Evolutionary conservation across 1,140 invertebrate species (phyloP), one percentile per base, ranked within the genome.

Genomic region (Amyelois transitella): DNA sequence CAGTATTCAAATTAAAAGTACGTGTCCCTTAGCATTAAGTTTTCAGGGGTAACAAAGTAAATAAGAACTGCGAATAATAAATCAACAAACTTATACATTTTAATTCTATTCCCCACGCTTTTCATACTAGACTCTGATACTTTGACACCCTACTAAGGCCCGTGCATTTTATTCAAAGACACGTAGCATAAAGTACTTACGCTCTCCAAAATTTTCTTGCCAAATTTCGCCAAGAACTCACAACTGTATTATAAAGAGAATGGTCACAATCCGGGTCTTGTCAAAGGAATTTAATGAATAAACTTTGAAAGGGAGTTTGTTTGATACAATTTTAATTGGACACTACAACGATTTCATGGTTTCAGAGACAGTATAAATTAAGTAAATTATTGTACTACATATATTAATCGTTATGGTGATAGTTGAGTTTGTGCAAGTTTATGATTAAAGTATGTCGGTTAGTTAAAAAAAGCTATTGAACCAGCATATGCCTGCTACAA

Each of bases 151-250:
- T 38, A n/a, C n/a, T n/a, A 12, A 6, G n/a, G 6, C 32, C n/a
- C n/a, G n/a, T 58, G 55, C 59, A 61, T 69, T 65, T 69, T 75
- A 75, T 75, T 72, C 67, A 54, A 18, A 43, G 64, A 67, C 69
- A 75, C 70, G 72, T 71, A 53, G 32, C 12, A 28, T 28, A 28
- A 28, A 28, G 7, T 38, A 14, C 32, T 38, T n/a, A 14, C 8
- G 32, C 25, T 38, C 32, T 14, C 17, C 32, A 12, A 62, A 62
- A 70, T 69, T 75, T 72, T 62, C 69, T 64, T 64, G 59, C 49
- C n/a, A 48, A 72, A 69, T 75, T 68, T 72, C 69, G 63, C 64
- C 54, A 47, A 65, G 67, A 64, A 70, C 64, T 63, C 55, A 58
- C 60, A 62, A 63, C 57, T 53, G 64, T 38, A 38, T 38, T 14